A percentile compares a stretch with the other conserved stretches of the same genome.
These are phyloP conservation scores for Ptiloglossa arizonensis DNA, from an alignment of 1,140 invertebrate species.

Conservation along the genomic window DNA sequence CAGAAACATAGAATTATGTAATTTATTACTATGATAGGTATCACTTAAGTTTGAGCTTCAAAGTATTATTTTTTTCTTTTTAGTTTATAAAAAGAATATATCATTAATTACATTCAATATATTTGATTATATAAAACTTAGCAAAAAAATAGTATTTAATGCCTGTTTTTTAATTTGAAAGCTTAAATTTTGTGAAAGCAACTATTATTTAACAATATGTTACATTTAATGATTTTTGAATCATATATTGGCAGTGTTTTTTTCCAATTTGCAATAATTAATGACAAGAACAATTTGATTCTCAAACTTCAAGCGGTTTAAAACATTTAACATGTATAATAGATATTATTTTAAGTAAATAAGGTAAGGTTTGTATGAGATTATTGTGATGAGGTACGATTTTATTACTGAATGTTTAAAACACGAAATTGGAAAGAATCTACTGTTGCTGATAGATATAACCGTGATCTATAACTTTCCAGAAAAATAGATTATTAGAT, in stretches of 20 bases:
- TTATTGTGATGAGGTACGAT: slow-evolving; percentile 41
- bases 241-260: slow-evolving; percentile 38
- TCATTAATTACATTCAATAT: not conserved
- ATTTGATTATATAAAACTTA: not conserved
- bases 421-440: slow-evolving; percentile 48
- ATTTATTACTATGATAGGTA: slow-evolving; percentile 26
- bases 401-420: slow-evolving; percentile 51
- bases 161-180: not conserved
- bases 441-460: slow-evolving; percentile 64
- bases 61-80: slow-evolving; percentile 27
- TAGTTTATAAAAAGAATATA: not conserved
- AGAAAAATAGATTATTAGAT: slow-evolving; percentile 72
- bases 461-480: slow-evolving; percentile 61
- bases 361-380: slow-evolving; percentile 28
- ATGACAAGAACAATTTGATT: slow-evolving; percentile 45
- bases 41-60: slow-evolving; percentile 64
- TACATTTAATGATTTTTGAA: not conserved
- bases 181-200: not conserved
- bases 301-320: slow-evolving; percentile 63
- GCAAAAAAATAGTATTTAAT: slow-evolving; percentile 10
- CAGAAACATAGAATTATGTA: slow-evolving; percentile 56
- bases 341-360: slow-evolving; percentile 32
- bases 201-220: not conserved
- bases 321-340: slow-evolving; percentile 43
- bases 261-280: slow-evolving; percentile 17